Evolutionary conservation across 1,140 invertebrate species (phyloP).

Genomic region (Bombyx mandarina): DNA sequence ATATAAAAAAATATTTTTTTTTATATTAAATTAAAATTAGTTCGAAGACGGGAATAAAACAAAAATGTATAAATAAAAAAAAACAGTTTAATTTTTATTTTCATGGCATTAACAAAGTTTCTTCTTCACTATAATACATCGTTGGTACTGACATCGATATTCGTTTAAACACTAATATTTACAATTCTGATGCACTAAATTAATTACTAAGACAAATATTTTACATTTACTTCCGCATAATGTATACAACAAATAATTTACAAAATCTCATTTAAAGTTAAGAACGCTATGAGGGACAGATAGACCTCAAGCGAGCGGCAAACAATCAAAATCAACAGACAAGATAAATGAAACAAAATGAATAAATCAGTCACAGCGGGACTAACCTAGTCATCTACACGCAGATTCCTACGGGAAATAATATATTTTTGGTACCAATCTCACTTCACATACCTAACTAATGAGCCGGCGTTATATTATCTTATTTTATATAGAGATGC

Average conservation of each 20-base stretch:
- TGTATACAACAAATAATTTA: conserved; percentile 55
- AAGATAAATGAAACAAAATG: conserved; percentile 20
- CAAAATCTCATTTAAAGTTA: conserved; percentile 22
- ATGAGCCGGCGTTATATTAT: conserved; percentile 39
- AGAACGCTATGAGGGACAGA: conserved; percentile 7
- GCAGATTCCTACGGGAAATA: conserved; percentile 48
- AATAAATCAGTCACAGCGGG: background rate
- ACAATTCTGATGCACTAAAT: conserved; percentile 44
- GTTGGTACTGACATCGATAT: conserved; percentile 63
- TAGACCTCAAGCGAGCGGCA: conserved; percentile 11
- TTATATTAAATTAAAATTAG: too few species aligned
- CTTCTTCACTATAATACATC: conserved; percentile 60
- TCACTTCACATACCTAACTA: conserved; percentile 54
- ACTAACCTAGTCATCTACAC: conserved; percentile 43
- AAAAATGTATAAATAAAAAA: conserved; percentile 43
- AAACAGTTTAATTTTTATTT: conserved; percentile 67
- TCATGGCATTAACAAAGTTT: conserved; percentile 65
- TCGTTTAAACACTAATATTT: conserved; percentile 54
- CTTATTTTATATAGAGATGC: conserved; percentile 43
- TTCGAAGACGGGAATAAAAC: conserved; percentile 31
- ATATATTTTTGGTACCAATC: conserved; percentile 68
- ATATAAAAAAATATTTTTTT: too few species aligned
- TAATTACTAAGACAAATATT: conserved; percentile 52
- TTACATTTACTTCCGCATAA: conserved; percentile 34
- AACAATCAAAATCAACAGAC: conserved; percentile 57